Evolutionary conservation across 2,888 invertebrate genomes (phyloP), one percentile per base, ranked within the genome.

Genomic region (Leptinotarsa tumamoca): DNA sequence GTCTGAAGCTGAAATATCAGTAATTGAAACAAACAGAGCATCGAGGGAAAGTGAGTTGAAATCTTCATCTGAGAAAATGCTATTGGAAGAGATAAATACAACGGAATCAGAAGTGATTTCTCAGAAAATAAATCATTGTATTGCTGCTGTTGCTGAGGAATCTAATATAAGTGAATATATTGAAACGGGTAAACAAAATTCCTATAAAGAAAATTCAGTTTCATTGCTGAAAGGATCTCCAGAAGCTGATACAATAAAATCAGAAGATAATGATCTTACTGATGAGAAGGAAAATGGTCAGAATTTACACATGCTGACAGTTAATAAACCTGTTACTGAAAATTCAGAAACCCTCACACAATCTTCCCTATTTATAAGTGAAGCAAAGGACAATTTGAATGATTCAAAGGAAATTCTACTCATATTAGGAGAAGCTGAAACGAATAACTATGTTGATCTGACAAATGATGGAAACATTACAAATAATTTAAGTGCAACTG

Each of bases 1-100:
- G 21, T 77, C 79, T 7, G 79, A 75, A 49, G 70, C 61, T 4
- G 79, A 75, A 74, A 54, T 77, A 52, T 79, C 80, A 2, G 78
- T 77, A 17, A 81, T 80, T 23, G 76, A 80, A 73, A 78, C 76
- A 7, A 76, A 75, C 23, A 77, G 23, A 58, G 43, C 61, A 1
- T 67, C 67, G 13, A 71, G 49, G 43, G 63, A 63, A 43, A 63
- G 63, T 43, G 63, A 43, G 18, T 33, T 63, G 21, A 63, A 63
- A 43, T 63, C 54, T 52, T 51, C 13, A 4, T 4, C 63, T 63
- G 33, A 43, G 27, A 33, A 63, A 5, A 43, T n/a, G 4, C 13
- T 23, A 4, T 17, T 58, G 15, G 58, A 58, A 14, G 23, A 58
- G 23, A 14, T 15, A 58, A 58, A 21, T 21, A 23, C 15, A 58